Percentiles rank a stretch among this genome's conserved stretches.
Conservation (phyloP, 1,140 invertebrate genomes). For the Philopotamus ludificatus region DNA sequence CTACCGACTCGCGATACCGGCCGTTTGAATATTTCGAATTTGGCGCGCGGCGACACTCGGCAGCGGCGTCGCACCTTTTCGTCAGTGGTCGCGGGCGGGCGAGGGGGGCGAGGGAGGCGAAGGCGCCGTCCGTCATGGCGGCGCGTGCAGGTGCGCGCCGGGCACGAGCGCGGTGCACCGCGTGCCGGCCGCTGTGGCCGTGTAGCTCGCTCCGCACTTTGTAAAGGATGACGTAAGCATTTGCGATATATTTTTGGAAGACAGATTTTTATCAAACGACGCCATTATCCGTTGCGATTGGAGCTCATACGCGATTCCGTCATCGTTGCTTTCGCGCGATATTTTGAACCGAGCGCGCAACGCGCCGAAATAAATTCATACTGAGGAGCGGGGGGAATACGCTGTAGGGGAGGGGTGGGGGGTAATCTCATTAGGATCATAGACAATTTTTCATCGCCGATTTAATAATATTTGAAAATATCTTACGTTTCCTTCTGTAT, state of each 20-base stretch:
- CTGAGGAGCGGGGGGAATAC: neutral
- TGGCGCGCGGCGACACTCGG: neutral
- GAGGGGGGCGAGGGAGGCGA: too few species aligned
- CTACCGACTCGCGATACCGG: neutral
- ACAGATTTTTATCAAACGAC: constrained; percentile 5
- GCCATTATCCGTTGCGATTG: neutral
- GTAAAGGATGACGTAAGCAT: constrained; percentile 17
- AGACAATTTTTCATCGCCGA: too few species aligned
- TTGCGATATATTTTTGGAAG: constrained; percentile 2
- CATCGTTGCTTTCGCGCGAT: neutral
- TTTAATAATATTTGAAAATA: too few species aligned
- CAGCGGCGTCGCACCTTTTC: neutral
- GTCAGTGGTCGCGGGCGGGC: neutral
- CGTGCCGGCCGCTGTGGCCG: neutral
- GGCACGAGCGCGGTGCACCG: neutral
- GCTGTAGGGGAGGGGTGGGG: too few species aligned
- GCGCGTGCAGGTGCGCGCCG: too few species aligned
- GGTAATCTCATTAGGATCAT: too few species aligned
- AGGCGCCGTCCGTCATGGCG: too few species aligned
- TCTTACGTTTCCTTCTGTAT: too few species aligned
- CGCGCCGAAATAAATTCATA: neutral
- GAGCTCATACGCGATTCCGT: neutral
- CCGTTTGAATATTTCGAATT: neutral
- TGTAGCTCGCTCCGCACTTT: constrained; percentile 1
- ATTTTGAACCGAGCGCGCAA: neutral